Percentiles rank a stretch among this genome's conserved stretches.
Conservation (phyloP, 2,113 vertebrate species). For the Toxotes jaculatrix region DNA sequence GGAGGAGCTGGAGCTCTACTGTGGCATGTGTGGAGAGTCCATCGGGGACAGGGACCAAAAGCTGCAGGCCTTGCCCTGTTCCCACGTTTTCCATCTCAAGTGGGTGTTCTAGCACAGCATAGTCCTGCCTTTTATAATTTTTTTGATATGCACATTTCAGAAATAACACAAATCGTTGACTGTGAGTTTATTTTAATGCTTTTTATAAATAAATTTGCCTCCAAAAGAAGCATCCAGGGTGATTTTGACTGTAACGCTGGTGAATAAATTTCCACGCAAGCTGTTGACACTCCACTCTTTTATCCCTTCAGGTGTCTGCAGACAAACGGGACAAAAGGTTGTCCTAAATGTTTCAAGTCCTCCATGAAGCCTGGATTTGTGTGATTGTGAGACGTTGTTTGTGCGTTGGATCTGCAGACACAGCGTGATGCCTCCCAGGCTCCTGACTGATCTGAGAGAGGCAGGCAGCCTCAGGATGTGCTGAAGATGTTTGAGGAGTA, state of each 20-base stretch:
- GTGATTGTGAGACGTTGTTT: constrained; percentile 77
- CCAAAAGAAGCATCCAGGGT: not conserved
- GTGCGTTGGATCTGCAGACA: constrained; percentile 57
- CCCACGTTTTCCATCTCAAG: constrained; percentile 98
- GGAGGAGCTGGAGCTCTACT: constrained; percentile 98
- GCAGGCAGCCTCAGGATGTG: constrained; percentile 64
- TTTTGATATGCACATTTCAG: not conserved
- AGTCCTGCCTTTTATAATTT: not conserved
- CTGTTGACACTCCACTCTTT: not conserved
- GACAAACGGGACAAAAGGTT: constrained; percentile 91
- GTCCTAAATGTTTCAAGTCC: constrained; percentile 93
- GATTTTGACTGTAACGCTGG: not conserved
- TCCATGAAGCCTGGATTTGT: constrained; percentile 98
- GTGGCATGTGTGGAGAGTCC: constrained; percentile 98
- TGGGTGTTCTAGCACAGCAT: constrained; percentile 70
- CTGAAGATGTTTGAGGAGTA: constrained; percentile 52
- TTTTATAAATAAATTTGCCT: not conserved
- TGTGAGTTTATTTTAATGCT: not conserved
- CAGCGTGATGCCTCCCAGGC: constrained; percentile 46
- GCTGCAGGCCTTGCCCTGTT: constrained; percentile 97
- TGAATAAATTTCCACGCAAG: no score
- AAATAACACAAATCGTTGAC: not conserved
- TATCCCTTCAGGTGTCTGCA: constrained; percentile 90
- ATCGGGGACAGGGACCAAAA: constrained; percentile 97
- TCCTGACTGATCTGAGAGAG: constrained; percentile 61